Evolutionary conservation across 2,888 invertebrate species (phyloP), one percentile per base, ranked within the genome.

Genomic region (Odontothrips loti): DNA sequence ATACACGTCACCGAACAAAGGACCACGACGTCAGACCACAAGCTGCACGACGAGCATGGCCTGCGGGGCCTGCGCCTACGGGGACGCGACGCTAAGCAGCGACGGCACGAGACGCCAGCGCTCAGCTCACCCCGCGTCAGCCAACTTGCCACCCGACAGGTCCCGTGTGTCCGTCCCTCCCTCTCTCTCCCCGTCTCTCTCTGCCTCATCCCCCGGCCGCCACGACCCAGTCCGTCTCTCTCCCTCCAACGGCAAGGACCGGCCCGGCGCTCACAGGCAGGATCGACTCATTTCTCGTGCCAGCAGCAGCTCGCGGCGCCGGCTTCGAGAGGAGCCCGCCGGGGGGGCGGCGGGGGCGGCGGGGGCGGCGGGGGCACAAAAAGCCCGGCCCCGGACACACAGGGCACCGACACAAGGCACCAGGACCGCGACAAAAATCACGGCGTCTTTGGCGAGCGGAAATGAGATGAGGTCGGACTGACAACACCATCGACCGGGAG

Each of bases 111-210:
- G 15, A 51, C 51, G 51, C 15, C 51, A 51, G 10, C 15, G 58
- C 58, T 43, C 34, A 43, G 34, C 34, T 43, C 81, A 80, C 68
- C 48, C 47, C 47, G 63, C 79, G 15, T 80, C 82, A 47, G 81
- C 81, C 20, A 78, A 80, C 34, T 81, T 82, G 23, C 68, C 83
- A 80, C 85, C 84, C 79, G 85, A 85, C 82, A 86, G 86, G 82
- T 86, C 86, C 81, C 51, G 27, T 23, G 29, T 80, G 27, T 82
- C 81, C 47, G 80, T 81, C 48, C 80, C 79, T 47, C 80, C 79
- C 29, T 81, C 82, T 23, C 82, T 79, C 80, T 81, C 81, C 1
- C 51, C 79, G 6, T 81, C 82, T 68, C 43, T 63, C 63, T 80
- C 48, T 43, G 3, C 34, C 34, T 43, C 17, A 6, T 11, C 58